Conservation (phyloP, 2,888 invertebrate species). For the Camptogramma bilineatum region DNA sequence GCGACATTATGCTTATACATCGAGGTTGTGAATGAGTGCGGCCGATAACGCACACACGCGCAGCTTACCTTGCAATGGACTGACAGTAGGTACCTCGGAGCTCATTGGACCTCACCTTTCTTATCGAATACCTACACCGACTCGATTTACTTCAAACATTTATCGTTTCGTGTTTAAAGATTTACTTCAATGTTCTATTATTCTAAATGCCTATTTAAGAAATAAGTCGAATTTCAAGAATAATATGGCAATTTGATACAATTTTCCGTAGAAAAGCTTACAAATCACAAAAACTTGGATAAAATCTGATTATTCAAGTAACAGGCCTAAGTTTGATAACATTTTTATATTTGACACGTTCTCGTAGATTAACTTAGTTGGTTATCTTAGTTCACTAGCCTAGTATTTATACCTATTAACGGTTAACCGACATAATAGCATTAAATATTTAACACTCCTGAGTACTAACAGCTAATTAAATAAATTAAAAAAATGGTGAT, state of each 20-base stretch:
- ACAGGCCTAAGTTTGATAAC: no score
- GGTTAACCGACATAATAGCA: no score
- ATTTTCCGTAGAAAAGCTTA: no score
- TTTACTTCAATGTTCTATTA: neutral
- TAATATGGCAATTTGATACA: no score
- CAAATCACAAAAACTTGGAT: no score
- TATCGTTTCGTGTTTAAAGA: neutral
- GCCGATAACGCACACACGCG: constrained; percentile 50
- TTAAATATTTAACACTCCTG: no score
- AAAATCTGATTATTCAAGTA: neutral
- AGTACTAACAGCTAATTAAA: no score
- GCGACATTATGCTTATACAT: constrained; percentile 8
- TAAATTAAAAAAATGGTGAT: no score
- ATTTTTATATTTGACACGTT: neutral
- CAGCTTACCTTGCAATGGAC: constrained; percentile 26
- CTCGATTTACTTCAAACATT: constrained; percentile 1
- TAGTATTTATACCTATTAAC: no score
- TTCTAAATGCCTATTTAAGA: neutral
- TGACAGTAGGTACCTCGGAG: constrained; percentile 40
- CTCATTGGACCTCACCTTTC: constrained; percentile 12
- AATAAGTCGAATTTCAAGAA: no score
- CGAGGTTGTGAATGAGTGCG: constrained; percentile 51
- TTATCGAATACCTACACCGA: constrained; percentile 20
- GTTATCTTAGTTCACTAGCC: no score
- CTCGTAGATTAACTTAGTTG: no score